Evolutionary conservation across 2,888 invertebrate genomes (phyloP), one percentile per base, ranked within the genome.

Genomic region (Brachypterus glaber): DNA sequence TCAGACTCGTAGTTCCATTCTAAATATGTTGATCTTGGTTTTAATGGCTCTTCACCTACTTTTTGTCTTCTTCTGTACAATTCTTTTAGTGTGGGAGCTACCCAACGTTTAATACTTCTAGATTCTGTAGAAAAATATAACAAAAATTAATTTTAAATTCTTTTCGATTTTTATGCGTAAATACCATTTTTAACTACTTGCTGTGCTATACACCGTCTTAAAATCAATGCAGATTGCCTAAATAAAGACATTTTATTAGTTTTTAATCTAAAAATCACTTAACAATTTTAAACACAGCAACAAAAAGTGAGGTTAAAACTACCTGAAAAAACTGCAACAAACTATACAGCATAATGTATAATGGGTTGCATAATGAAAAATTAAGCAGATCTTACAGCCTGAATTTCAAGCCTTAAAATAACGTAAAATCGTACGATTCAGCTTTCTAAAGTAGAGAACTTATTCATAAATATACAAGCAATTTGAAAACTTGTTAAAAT

Each of bases 1-100:
- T 95, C 93, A 0, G 88, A 77, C 51, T 82, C 77, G 51, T 86
- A 78, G 59, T 91, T 93, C 93, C 93, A 90, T 55, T 84, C 86
- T n/a, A 81, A 50, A 56, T 71, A 85, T 5, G 72, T 70, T 16
- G 77, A 80, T 44, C 88, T 67, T 1, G 67, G 68, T 51, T 50
- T 47, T 70, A 52, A 48, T 67, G 53, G 79, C 74, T 14, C 51
- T 4, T 74, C 72, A 1, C 77, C 80, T 15, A 72, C 54, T 58
- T 69, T 74, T 2, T 73, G 57, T 53, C 74, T 74, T 3, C 80
- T 71, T 5, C 54, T 65, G 36, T 77, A 73, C 8, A 87, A 57
- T 54, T 73, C 77, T 53, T 62, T 70, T 46, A 83, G 62, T 4
- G 79, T 80, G 17, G 87, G 85, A 2, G 76, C 65, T 1, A 86